Conservation (phyloP, 2,888 invertebrate species). For the Mythimna loreyi region DNA sequence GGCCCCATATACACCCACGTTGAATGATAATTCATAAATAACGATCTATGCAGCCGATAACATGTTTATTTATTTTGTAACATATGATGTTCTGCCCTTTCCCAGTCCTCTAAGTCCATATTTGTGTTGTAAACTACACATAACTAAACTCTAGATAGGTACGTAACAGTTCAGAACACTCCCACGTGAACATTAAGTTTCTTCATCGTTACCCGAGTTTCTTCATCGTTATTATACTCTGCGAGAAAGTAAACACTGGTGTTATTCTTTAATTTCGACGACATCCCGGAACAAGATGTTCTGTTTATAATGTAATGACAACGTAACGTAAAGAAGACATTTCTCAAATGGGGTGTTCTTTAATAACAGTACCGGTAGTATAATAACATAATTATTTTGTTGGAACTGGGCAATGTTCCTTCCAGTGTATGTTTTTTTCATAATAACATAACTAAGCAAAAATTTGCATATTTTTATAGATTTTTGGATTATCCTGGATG, state of each 20-base stretch:
- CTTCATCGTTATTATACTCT: slow-evolving; percentile 39
- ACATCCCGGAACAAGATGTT: slow-evolving; percentile 27
- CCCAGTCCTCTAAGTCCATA: too few species aligned
- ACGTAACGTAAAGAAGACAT: neutral
- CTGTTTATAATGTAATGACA: slow-evolving; percentile 25
- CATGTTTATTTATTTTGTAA: too few species aligned
- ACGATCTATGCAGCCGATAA: too few species aligned
- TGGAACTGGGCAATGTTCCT: neutral
- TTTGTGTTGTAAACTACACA: neutral
- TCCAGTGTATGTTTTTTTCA: neutral
- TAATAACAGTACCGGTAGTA: neutral
- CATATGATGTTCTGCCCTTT: neutral
- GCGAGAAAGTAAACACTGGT: slow-evolving; percentile 40
- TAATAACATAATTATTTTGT: neutral
- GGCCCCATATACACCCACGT: too few species aligned
- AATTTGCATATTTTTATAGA: neutral
- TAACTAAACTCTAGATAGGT: neutral
- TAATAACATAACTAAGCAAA: too few species aligned
- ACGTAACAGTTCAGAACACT: neutral
- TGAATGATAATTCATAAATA: too few species aligned
- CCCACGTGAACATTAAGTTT: slow-evolving; percentile 12
- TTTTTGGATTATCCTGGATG: too few species aligned
- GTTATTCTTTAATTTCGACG: slow-evolving; percentile 51
- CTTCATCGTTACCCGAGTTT: too few species aligned
- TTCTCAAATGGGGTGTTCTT: slow-evolving; percentile 14